Evolutionary conservation across 2,797 vertebrate species (phyloP).

Genomic region (Pseudopleuronectes americanus): DNA sequence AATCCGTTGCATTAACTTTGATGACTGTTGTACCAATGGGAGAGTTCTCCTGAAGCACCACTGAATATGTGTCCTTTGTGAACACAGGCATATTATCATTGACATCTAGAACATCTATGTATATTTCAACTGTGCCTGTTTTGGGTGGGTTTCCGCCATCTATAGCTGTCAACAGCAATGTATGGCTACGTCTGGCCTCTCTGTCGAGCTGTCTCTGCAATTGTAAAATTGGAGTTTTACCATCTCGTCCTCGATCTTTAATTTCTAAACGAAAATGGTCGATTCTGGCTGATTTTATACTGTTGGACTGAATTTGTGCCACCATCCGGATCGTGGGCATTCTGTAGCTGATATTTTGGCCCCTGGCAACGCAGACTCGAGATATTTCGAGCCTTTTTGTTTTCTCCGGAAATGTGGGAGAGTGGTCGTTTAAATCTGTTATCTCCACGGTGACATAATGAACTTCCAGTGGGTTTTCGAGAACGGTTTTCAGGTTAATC

Average conservation of each 20-base stretch:
- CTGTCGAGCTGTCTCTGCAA: slow-evolving; percentile 75
- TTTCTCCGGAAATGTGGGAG: slow-evolving; percentile 77
- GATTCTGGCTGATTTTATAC: slow-evolving; percentile 80
- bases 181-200: slow-evolving; percentile 56
- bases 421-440: slow-evolving; percentile 83
- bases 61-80: slow-evolving; percentile 66
- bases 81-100: slow-evolving; percentile 85
- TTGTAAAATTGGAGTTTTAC: slow-evolving; percentile 67
- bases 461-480: slow-evolving; percentile 85
- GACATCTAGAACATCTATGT: slow-evolving; percentile 78
- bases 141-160: slow-evolving; percentile 80
- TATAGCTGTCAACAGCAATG: slow-evolving; percentile 67
- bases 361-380: slow-evolving; percentile 70
- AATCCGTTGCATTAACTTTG: slow-evolving; percentile 77
- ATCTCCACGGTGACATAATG: slow-evolving; percentile 82
- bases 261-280: slow-evolving; percentile 71
- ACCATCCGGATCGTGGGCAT: slow-evolving; percentile 78
- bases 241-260: slow-evolving; percentile 66
- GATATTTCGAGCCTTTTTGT: slow-evolving; percentile 77
- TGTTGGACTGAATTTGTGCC: slow-evolving; percentile 73
- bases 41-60: slow-evolving; percentile 71
- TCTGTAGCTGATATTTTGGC: slow-evolving; percentile 78
- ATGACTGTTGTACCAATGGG: slow-evolving; percentile 74
- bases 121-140: slow-evolving; percentile 68
- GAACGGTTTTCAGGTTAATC: slow-evolving; percentile 80